Evolutionary conservation across 2,888 invertebrate genomes (phyloP), one percentile per base, ranked within the genome.

Genomic region (Apocheima hispidaria): DNA sequence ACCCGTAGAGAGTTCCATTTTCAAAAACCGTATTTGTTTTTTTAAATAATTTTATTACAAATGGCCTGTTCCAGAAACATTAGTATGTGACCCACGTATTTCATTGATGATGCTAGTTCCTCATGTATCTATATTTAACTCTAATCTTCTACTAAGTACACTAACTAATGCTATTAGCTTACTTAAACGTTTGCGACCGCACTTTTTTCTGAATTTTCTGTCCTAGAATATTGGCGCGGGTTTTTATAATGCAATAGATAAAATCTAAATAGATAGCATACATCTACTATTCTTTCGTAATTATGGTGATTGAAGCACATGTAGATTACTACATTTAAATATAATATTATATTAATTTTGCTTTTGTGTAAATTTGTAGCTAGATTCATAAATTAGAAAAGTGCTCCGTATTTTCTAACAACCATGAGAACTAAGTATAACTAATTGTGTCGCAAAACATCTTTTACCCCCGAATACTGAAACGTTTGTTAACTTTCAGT

Each of bases 41-140:
- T 26, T 26, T 26, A 6, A 26, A n/a, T n/a, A n/a, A n/a, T n/a
- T n/a, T 2, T 2, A 26, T 26, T 26, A 26, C 26, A 26, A 26
- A 6, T 26, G 7, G 26, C 26, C 26, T 7, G 26, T 26, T 5
- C 7, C 26, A 6, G 2, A 26, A 2, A 26, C 26, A 26, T 26
- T 26, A 26, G 6, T 26, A 26, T 26, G 26, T 7, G 6, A 5
- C 26, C 23, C 23, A 23, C 23, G 16, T 40, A 20, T 40, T 20
- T 40, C n/a, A 41, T 21, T 23, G 26, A 44, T 26, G 43, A 26
- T 44, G 43, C 43, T 44, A 4, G 43, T 44, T 26, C 43, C 43
- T 26, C 26, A 44, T 26, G 14, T n/a, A 43, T n/a, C 10, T 21
- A 41, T 7, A 41, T 20, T 38, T 6, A 38, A 38, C 18, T 18